phyloP scores from a whole-genome alignment of 2,888 invertebrate species.

The Noctuana brunneofusca region DNA sequence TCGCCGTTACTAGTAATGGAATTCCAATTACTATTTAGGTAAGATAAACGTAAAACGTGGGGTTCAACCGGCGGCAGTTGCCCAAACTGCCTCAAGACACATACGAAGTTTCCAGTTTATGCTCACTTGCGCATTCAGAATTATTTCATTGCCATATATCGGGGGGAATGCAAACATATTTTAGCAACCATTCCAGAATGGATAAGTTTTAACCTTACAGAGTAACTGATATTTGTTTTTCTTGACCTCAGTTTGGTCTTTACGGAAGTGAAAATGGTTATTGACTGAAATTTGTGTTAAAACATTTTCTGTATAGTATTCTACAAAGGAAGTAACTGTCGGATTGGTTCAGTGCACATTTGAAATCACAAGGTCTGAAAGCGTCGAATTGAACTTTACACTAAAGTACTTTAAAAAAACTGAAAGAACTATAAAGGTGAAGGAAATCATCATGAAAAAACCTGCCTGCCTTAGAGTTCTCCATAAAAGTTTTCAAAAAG shows the following conservation, averaged over 20 bases:
- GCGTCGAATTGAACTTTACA: no score
- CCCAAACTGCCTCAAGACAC: slow-evolving; percentile 9
- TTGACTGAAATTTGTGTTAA: not conserved
- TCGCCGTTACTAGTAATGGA: slow-evolving; percentile 68
- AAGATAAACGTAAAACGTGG: slow-evolving; percentile 66
- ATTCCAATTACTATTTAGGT: slow-evolving; percentile 72
- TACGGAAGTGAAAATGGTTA: not conserved
- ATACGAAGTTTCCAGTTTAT: slow-evolving; percentile 23
- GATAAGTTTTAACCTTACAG: slow-evolving; percentile 7
- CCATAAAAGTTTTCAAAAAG: no score
- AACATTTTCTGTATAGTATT: not conserved
- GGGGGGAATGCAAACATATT: slow-evolving; percentile 15
- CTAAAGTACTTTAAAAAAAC: no score
- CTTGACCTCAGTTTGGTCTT: not conserved
- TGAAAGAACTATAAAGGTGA: no score
- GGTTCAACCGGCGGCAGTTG: slow-evolving; percentile 31
- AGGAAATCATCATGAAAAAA: no score
- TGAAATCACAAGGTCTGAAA: no score
- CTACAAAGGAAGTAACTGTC: no score
- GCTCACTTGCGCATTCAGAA: slow-evolving; percentile 13
- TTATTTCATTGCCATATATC: slow-evolving; percentile 2
- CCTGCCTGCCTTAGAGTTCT: no score
- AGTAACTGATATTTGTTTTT: slow-evolving; percentile 4
- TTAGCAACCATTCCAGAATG: not conserved
- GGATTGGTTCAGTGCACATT: no score